Evolutionary conservation across 2,113 vertebrate species (phyloP).

Genomic region (Semicossyphus pulcher): DNA sequence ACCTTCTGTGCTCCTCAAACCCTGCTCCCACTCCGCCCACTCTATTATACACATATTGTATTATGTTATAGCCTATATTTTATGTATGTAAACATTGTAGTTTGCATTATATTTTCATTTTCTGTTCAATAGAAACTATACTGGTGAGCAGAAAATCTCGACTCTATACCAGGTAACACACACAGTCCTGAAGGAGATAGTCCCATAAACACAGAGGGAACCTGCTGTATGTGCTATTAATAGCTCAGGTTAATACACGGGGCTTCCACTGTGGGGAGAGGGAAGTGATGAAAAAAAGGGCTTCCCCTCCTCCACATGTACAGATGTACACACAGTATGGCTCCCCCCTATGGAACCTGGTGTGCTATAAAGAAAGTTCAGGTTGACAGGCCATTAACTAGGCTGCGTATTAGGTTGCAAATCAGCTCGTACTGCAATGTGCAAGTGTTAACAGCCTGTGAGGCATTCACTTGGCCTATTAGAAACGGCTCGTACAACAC

Average conservation of each 20-base stretch:
- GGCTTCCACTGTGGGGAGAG: constrained; percentile 12
- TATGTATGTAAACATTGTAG: neutral
- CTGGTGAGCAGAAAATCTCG: neutral
- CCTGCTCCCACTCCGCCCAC: neutral
- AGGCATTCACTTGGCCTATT: constrained; percentile 17
- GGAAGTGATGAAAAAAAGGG: constrained; percentile 20
- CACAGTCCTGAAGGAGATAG: neutral
- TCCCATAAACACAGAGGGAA: constrained; percentile 28
- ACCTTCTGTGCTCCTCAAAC: constrained; percentile 4
- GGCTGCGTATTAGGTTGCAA: constrained; percentile 50
- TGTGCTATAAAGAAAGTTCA: constrained; percentile 59
- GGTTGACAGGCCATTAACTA: constrained; percentile 64
- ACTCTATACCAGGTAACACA: neutral
- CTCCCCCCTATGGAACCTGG: constrained; percentile 15
- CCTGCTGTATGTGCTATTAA: constrained; percentile 39
- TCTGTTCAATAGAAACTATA: no score
- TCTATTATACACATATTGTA: neutral
- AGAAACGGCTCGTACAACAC: constrained; percentile 21
- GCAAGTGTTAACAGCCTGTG: constrained; percentile 39
- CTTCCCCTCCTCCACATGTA: constrained; percentile 30
- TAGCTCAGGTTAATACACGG: constrained; percentile 18
- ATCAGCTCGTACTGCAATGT: constrained; percentile 46
- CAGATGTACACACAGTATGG: constrained; percentile 16
- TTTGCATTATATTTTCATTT: no score
- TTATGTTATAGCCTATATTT: neutral